These are phyloP conservation scores for Pantherophis vulpinus DNA, from an alignment of 2,797 vertebrate genomes.

Conservation along the genomic window DNA sequence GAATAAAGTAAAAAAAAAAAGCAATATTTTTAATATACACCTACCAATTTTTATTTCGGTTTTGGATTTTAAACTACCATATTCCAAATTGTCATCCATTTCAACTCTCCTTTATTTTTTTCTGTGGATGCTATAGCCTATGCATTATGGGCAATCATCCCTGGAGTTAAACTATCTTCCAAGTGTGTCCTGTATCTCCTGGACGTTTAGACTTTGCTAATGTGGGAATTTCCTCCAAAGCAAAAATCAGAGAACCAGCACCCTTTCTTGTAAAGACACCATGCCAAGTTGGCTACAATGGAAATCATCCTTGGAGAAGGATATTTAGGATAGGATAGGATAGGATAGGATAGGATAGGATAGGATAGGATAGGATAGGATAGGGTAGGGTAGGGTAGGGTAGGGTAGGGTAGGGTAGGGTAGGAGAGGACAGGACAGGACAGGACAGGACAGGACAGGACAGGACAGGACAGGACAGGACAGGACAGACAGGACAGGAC, in stretches of 20 bases:
- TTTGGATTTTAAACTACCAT: not conserved
- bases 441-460: rapidly evolving
- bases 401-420: no score
- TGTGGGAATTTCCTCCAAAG: not conserved
- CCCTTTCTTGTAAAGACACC: no score
- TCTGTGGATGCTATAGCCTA: not conserved
- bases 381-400: no score
- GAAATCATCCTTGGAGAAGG: not conserved
- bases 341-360: no score
- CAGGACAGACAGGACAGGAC: rapidly evolving
- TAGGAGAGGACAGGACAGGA: no score
- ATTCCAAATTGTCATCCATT: not conserved
- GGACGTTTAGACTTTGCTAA: not conserved
- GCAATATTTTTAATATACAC: not conserved
- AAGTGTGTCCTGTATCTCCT: not conserved
- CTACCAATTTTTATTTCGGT: not conserved
- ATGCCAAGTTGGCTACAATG: not conserved
- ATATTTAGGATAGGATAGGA: no score
- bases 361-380: rapidly evolving
- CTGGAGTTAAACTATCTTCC: not conserved
- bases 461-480: no score
- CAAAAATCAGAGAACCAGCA: not conserved
- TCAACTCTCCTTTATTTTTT: not conserved
- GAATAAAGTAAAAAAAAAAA: not conserved
- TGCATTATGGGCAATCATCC: not conserved